These are phyloP conservation scores for Allacma fusca DNA, from an alignment of 2,888 invertebrate species.

Conservation along the genomic window DNA sequence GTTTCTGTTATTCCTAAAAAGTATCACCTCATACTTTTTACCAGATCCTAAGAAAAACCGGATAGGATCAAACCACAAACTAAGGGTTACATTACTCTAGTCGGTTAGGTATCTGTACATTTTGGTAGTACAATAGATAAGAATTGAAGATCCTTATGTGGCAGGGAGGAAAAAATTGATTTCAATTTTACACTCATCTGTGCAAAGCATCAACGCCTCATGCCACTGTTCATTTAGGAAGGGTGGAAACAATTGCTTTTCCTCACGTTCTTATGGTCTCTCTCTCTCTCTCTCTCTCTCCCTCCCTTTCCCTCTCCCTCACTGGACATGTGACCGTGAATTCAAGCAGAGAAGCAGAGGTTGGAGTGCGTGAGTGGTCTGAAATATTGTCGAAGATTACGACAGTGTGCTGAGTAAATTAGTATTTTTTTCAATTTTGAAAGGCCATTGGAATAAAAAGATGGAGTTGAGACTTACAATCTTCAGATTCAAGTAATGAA, in stretches of 20 bases:
- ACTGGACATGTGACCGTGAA: too few species aligned
- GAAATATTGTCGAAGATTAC: not conserved
- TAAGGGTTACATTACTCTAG: constrained; percentile 2
- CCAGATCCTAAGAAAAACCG: not conserved
- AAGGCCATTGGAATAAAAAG: too few species aligned
- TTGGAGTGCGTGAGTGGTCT: not conserved
- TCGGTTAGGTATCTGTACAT: not conserved
- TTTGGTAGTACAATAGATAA: not conserved
- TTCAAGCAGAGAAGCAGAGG: not conserved
- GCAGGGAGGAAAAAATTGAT: not conserved
- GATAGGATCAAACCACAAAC: constrained; percentile 25
- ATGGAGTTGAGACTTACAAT: too few species aligned
- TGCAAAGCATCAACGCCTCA: not conserved
- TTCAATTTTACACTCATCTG: constrained; percentile 5
- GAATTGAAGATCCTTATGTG: constrained; percentile 3
- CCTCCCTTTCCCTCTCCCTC: not conserved
- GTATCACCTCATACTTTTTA: not conserved
- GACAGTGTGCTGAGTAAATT: too few species aligned
- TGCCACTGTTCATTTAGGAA: not conserved
- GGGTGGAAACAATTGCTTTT: not conserved
- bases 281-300: too few species aligned
- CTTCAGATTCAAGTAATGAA: too few species aligned
- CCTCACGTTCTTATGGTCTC: too few species aligned
- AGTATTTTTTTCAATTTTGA: too few species aligned
- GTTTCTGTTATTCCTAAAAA: not conserved